Percentiles rank a stretch among this genome's conserved stretches.
Conservation (phyloP, 2,797 vertebrate genomes). For the Myotis findleyi region DNA sequence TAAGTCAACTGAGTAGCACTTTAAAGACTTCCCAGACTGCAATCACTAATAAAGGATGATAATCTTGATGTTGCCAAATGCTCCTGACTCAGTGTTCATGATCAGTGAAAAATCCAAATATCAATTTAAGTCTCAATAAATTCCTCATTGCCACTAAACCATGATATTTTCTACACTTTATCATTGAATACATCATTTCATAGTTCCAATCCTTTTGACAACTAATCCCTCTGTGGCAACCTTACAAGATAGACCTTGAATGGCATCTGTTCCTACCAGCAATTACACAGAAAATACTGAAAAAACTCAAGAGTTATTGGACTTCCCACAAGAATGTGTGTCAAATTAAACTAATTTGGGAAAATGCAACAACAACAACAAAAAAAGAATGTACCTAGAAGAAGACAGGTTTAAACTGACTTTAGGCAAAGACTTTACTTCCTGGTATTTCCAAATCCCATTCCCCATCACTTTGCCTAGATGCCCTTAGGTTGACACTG, state of each 20-base stretch:
- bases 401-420: not conserved
- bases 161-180: not conserved
- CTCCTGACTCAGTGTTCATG: not conserved
- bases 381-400: not conserved
- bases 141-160: not conserved
- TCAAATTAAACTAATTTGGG: not conserved
- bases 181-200: not conserved
- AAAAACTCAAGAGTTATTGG: not conserved
- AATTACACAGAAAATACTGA: not conserved
- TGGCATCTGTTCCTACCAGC: not conserved
- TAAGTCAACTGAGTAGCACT: not conserved
- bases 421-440: not conserved
- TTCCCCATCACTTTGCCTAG: not conserved
- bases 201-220: no score
- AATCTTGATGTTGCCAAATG: not conserved
- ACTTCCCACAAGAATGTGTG: not conserved
- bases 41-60: not conserved
- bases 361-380: not conserved
- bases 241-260: not conserved
- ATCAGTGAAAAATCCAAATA: not conserved
- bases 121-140: not conserved
- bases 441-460: conserved; percentile 32
- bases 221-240: not conserved
- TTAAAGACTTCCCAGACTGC: not conserved
- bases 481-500: conserved; percentile 55